These are phyloP conservation scores for Bedellia somnulentella DNA, from an alignment of 2,888 invertebrate species.

Conservation along the genomic window DNA sequence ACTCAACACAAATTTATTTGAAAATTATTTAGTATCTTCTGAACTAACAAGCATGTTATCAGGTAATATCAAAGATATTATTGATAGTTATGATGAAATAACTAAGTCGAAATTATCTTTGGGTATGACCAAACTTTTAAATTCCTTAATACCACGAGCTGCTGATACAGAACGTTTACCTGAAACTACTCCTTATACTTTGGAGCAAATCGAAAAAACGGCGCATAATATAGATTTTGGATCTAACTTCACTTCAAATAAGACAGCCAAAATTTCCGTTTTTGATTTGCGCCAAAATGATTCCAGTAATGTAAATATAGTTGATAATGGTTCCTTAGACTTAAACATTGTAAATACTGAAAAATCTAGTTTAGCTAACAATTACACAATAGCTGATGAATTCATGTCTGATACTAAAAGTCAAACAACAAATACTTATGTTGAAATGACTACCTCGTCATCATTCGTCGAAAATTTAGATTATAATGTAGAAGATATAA, in stretches of 20 bases:
- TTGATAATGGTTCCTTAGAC: no score
- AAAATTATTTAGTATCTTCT: conserved; percentile 47
- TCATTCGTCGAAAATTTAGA: no score
- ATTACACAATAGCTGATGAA: no score
- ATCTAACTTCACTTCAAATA: conserved; percentile 13
- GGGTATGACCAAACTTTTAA: conserved; percentile 54
- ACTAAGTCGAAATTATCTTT: conserved; percentile 49
- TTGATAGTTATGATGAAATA: conserved; percentile 43
- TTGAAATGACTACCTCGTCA: conserved; percentile 5
- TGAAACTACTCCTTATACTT: conserved; percentile 51
- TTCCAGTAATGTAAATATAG: conserved; percentile 35
- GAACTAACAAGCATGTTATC: conserved; percentile 59
- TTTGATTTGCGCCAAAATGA: conserved; percentile 34
- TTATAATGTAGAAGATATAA: no score
- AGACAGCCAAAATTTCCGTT: conserved; percentile 9
- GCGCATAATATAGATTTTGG: conserved; percentile 29
- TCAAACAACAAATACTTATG: conserved; percentile 18
- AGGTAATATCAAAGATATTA: conserved; percentile 46
- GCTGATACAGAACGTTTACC: conserved; percentile 31
- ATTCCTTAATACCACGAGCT: conserved; percentile 42
- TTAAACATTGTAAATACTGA: no score
- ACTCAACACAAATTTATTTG: conserved; percentile 53
- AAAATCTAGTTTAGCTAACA: no score
- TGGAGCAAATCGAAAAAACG: conserved; percentile 50
- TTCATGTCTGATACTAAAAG: conserved; percentile 21